These are phyloP conservation scores for Sanderia malayensis DNA, from an alignment of 30 jellyfish, hydroid and myxozoan species.

Conservation along the genomic window DNA sequence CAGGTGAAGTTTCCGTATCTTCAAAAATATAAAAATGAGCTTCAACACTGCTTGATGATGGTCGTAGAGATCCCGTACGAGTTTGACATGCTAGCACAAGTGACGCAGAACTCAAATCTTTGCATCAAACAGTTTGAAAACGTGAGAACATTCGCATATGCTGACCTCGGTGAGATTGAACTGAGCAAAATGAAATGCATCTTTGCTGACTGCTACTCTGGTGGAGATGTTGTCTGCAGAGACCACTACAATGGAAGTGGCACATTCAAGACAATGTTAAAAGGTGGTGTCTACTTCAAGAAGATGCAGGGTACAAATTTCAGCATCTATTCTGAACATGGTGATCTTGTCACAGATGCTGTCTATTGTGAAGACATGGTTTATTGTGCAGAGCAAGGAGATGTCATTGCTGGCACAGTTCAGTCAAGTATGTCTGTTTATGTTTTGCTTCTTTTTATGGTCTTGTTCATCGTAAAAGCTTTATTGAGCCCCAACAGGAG, in stretches of 20 bases:
- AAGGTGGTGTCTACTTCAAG: conserved; percentile 47
- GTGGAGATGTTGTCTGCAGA: conserved; percentile 46
- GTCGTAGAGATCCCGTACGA: conserved; percentile 57
- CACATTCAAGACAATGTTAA: conserved; percentile 17
- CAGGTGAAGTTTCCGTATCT: conserved; percentile 58
- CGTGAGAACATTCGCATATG: conserved; percentile 24
- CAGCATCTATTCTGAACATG: conserved; percentile 27
- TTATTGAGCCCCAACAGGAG: no score
- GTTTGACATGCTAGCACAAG: conserved; percentile 49
- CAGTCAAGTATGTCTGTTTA: conserved; percentile 53
- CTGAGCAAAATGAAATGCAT: conserved; percentile 32
- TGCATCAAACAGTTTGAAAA: conserved; percentile 52
- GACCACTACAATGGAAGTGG: conserved; percentile 53
- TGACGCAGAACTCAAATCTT: conserved; percentile 27
- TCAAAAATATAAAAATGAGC: conserved; percentile 44
- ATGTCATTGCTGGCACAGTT: conserved; percentile 48
- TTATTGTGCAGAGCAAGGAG: conserved; percentile 45
- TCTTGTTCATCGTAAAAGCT: no score
- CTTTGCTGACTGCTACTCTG: conserved; percentile 41
- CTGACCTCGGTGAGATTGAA: conserved; percentile 49
- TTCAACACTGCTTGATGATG: conserved; percentile 27
- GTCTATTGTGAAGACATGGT: conserved; percentile 48
- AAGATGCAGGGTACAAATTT: conserved; percentile 42
- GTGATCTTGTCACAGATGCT: conserved; percentile 48
- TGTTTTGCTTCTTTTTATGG: no score